phyloP scores from a whole-genome alignment of 2,797 vertebrate species.

The Notolabrus celidotus region DNA sequence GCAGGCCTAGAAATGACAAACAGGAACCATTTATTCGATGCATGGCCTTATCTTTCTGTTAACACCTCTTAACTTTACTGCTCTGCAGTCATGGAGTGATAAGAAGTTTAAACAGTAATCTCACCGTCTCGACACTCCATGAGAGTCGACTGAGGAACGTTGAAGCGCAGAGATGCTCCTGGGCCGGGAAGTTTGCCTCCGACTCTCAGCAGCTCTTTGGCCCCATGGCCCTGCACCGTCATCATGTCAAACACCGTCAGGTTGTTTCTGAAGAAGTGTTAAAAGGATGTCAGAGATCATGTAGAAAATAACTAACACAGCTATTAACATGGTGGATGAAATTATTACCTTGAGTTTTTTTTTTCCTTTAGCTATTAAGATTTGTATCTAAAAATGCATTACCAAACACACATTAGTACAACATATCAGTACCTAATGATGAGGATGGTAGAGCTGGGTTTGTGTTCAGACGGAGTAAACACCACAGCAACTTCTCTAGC shows the following conservation, averaged over 20 bases:
- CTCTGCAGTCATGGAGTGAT: background rate
- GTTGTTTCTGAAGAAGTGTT: slow-evolving; percentile 89
- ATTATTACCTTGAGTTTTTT: background rate
- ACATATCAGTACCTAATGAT: slow-evolving; percentile 89
- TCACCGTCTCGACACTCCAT: slow-evolving; percentile 97
- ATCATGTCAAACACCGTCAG: slow-evolving; percentile 94
- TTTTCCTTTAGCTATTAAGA: too few relatives aligned
- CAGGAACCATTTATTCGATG: background rate
- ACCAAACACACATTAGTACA: too few relatives aligned
- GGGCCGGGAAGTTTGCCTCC: slow-evolving; percentile 94
- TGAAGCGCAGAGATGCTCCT: slow-evolving; percentile 94
- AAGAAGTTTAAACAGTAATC: slow-evolving; percentile 49
- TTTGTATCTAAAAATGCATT: too few relatives aligned
- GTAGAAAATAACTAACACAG: background rate
- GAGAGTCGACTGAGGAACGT: slow-evolving; percentile 96
- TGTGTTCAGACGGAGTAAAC: slow-evolving; percentile 92
- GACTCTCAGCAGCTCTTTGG: slow-evolving; percentile 93
- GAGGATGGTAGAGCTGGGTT: slow-evolving; percentile 91
- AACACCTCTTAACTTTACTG: background rate
- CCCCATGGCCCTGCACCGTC: slow-evolving; percentile 92
- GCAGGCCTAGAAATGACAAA: slow-evolving; percentile 83
- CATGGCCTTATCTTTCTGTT: background rate
- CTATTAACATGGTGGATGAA: background rate
- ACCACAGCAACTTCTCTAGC: slow-evolving; percentile 88
- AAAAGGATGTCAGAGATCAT: background rate